A percentile compares a stretch with the other conserved stretches of the same genome.
Evolutionary conservation across 2,797 vertebrate genomes (phyloP).

Genomic region (Macropodus opercularis): DNA sequence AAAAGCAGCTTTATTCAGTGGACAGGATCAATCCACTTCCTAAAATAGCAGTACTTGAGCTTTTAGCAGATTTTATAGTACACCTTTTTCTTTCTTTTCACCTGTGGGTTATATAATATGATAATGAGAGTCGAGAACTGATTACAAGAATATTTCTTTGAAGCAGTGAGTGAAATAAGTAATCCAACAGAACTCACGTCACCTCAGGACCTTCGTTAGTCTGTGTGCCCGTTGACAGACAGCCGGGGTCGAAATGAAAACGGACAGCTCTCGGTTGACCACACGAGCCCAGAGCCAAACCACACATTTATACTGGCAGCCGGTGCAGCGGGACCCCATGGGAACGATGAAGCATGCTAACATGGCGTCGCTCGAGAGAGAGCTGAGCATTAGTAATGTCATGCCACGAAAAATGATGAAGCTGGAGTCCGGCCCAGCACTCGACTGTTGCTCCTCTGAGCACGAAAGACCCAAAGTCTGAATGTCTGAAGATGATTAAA

Average conservation of each 20-base stretch:
- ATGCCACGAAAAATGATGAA: constrained; percentile 37
- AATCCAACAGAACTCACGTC: not conserved
- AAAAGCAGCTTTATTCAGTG: no score
- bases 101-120: no score
- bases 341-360: constrained; percentile 42
- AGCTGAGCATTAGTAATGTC: constrained; percentile 19
- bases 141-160: no score
- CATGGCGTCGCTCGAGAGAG: constrained; percentile 29
- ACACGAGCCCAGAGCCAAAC: constrained; percentile 44
- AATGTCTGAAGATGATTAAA: constrained; percentile 17
- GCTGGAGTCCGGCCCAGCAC: constrained; percentile 35
- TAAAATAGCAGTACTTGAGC: not conserved
- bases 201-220: constrained; percentile 11
- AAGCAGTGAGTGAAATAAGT: no score
- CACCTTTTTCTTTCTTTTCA: no score
- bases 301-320: constrained; percentile 58
- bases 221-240: constrained; percentile 28
- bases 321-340: constrained; percentile 5
- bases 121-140: no score
- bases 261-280: constrained; percentile 40
- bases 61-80: no score
- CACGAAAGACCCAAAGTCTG: constrained; percentile 4
- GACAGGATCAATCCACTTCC: no score
- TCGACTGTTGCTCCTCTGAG: constrained; percentile 32
- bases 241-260: constrained; percentile 15